These are phyloP conservation scores for Nycticorax nycticorax DNA, from an alignment of 2,113 vertebrate genomes.

Conservation along the genomic window DNA sequence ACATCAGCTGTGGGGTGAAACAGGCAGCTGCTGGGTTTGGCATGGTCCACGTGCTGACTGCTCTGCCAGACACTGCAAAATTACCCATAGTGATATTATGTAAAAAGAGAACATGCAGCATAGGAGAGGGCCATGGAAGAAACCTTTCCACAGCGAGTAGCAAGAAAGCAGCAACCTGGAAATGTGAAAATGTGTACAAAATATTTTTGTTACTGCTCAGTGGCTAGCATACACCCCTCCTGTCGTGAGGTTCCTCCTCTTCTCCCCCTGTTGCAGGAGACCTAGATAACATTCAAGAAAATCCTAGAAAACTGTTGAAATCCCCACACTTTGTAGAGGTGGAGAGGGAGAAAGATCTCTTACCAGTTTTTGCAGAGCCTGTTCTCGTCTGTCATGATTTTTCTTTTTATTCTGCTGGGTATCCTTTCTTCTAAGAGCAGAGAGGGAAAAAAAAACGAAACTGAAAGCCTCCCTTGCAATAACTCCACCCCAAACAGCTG, in stretches of 20 bases:
- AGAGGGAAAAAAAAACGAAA: background rate
- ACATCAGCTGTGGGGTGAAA: background rate
- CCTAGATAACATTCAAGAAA: background rate
- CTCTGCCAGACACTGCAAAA: background rate
- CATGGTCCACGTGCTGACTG: background rate
- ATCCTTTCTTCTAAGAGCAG: background rate
- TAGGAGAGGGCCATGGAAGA: background rate
- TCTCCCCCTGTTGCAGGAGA: background rate
- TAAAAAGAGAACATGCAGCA: background rate
- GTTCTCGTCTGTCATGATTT: background rate
- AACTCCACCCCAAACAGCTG: background rate
- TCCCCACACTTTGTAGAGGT: background rate
- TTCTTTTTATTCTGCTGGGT: background rate
- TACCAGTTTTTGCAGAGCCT: constrained; percentile 33
- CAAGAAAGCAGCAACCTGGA: background rate
- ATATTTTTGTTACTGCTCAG: background rate
- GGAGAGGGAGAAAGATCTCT: background rate
- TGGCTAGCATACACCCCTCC: background rate
- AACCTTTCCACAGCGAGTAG: background rate
- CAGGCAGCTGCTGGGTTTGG: background rate
- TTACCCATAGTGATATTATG: background rate
- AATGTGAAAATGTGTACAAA: background rate
- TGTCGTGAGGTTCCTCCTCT: background rate
- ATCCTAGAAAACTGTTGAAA: background rate
- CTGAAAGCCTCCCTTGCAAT: background rate